A percentile compares a stretch with the other conserved stretches of the same genome.
phyloP scores from a whole-genome alignment of 2,888 invertebrate genomes.

The Philereme transversata region DNA sequence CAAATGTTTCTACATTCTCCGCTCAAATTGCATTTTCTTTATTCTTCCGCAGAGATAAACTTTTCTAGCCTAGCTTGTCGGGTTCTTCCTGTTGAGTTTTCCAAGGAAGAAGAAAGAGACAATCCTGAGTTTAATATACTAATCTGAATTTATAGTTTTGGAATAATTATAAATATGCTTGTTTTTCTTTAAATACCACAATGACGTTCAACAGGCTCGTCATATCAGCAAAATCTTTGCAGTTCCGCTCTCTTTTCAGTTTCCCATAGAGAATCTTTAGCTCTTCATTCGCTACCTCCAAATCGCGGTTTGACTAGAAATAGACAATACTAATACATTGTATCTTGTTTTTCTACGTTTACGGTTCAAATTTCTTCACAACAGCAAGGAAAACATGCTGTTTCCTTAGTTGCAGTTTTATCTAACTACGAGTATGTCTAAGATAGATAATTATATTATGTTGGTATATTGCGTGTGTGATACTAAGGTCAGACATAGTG shows the following conservation, averaged over 20 bases:
- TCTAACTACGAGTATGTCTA: neutral
- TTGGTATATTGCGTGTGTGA: too few species aligned
- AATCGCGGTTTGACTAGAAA: slow-evolving; percentile 15
- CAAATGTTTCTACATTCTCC: too few species aligned
- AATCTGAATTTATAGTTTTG: too few species aligned
- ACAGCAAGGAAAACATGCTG: neutral
- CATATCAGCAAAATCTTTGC: slow-evolving; percentile 20
- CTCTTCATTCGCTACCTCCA: slow-evolving; percentile 12
- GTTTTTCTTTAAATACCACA: slow-evolving; percentile 13
- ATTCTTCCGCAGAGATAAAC: too few species aligned
- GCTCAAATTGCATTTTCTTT: too few species aligned
- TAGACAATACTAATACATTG: slow-evolving; percentile 13
- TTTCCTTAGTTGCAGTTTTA: neutral
- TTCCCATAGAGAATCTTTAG: slow-evolving; percentile 11
- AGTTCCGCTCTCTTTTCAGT: slow-evolving; percentile 15
- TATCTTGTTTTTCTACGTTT: neutral
- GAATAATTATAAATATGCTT: too few species aligned
- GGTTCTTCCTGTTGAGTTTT: too few species aligned
- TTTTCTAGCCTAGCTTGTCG: too few species aligned
- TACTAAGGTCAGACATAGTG: too few species aligned
- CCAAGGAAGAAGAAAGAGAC: too few species aligned
- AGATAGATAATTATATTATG: too few species aligned
- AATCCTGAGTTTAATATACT: too few species aligned
- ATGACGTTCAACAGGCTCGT: slow-evolving; percentile 24
- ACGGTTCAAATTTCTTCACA: neutral